phyloP scores from a whole-genome alignment of 2,113 vertebrate genomes.

The Penelope pileata region DNA sequence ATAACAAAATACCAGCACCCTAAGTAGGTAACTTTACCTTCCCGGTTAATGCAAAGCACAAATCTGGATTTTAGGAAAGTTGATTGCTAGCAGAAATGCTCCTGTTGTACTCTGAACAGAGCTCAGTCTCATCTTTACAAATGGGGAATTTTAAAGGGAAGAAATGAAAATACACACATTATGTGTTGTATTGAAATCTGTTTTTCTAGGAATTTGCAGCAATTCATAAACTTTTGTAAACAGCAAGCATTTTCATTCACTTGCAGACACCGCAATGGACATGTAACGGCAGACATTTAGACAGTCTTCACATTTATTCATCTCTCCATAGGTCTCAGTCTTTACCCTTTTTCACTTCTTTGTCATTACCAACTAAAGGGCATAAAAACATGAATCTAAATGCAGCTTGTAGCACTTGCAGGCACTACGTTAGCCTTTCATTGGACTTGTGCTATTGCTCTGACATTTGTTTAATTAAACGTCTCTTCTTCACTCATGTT shows the following conservation, averaged over 20 bases:
- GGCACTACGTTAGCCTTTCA: not conserved
- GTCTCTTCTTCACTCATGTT: not conserved
- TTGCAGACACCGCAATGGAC: not conserved
- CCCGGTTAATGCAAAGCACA: not conserved
- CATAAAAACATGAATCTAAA: not conserved
- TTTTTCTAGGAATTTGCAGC: not conserved
- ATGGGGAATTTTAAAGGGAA: not conserved
- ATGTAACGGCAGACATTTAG: not conserved
- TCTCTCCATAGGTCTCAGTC: not conserved
- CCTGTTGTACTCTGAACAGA: not conserved
- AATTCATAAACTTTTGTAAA: not conserved
- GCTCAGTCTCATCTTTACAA: not conserved
- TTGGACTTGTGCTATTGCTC: not conserved
- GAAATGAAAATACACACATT: not conserved
- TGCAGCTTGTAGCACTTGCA: not conserved
- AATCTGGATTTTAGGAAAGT: not conserved
- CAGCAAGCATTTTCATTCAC: not conserved
- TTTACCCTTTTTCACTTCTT: not conserved
- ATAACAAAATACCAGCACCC: not conserved
- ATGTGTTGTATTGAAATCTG: not conserved
- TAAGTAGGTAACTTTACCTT: not conserved
- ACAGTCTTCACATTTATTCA: rapidly evolving
- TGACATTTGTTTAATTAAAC: not conserved
- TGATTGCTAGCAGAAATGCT: not conserved
- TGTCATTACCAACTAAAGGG: not conserved